Evolutionary conservation across 2,113 vertebrate genomes (phyloP), one percentile per base, ranked within the genome.

Genomic region (Gambusia holbrooki): DNA sequence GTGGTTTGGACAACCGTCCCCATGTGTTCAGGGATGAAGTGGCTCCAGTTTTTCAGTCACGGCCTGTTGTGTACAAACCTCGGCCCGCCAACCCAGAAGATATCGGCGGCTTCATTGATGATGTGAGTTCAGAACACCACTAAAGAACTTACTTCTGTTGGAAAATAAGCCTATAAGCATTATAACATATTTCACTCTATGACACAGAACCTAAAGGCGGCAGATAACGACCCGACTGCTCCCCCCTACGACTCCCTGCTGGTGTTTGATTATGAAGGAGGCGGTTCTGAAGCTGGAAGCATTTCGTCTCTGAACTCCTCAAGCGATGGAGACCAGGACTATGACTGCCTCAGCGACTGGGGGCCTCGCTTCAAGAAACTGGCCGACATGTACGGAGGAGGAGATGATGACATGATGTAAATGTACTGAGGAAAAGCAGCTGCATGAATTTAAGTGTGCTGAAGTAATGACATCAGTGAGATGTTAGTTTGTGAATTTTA

Each of bases 241-340:
- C 97, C 97, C 0, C 97, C 98, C 0, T 99, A 99, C 0, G 98
- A 99, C 92, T 98, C 97, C 3, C 94, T 97, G 81, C 92, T 99
- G 77, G 98, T 99, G 86, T 99, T 99, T 0, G 98, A 99, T 86
- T 97, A 97, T 0, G 97, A 99, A 87, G 98, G 98, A 17, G 96
- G 94, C 0, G 98, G 97, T 40, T 99, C 97, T 0, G 97, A 98
- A 30, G 97, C 96, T 0, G 95, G 96, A 8, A 96, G 94, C 13
- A 93, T 99, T 79, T 98, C 97, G 79, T 96, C 97, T 2, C 90
- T 99, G 80, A 96, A 98, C 90, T 99, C 97, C 0, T 96, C 95
- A 0, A 90, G 89, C 82, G 96, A 96, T 0, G 88, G 61, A 0
- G 96, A 99, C 92, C 96, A 98, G 90, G 95, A 98, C 91, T 99